Conservation (phyloP, 2,888 invertebrate species). For the Plagodis pulveraria region DNA sequence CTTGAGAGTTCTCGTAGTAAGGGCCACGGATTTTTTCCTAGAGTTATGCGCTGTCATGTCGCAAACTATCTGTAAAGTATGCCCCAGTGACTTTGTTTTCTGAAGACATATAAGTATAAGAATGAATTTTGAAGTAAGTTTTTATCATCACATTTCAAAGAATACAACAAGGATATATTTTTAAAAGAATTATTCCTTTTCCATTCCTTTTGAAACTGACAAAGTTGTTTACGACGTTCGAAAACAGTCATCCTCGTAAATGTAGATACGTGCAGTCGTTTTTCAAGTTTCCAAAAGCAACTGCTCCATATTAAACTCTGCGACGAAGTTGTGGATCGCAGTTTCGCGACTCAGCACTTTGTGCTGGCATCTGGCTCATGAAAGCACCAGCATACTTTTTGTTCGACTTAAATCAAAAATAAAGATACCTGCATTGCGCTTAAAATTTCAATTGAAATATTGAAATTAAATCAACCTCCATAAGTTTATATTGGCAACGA, state of each 20-base stretch:
- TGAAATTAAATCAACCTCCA: conserved; percentile 54
- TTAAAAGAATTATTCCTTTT: conserved; percentile 58
- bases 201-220: conserved; percentile 59
- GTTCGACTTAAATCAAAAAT: conserved; percentile 52
- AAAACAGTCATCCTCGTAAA: conserved; percentile 54
- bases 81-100: conserved; percentile 54
- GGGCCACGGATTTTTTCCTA: conserved; percentile 44
- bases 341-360: conserved; percentile 54
- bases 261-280: conserved; percentile 58
- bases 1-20: conserved; percentile 44
- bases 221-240: conserved; percentile 64
- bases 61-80: conserved; percentile 63
- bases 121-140: conserved; percentile 43
- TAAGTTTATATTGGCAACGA: conserved; percentile 65
- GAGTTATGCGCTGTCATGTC: conserved; percentile 54
- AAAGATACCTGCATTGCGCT: conserved; percentile 41
- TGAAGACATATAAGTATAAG: conserved; percentile 38
- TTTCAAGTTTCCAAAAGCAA: conserved; percentile 60
- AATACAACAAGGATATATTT: conserved; percentile 47
- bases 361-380: conserved; percentile 61
- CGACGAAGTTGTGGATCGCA: conserved; percentile 59
- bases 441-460: conserved; percentile 53
- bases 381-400: conserved; percentile 52
- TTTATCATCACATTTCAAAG: conserved; percentile 40
- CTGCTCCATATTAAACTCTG: conserved; percentile 67